Evolutionary conservation across 2,113 vertebrate genomes (phyloP).

Genomic region (Mustela nigripes): DNA sequence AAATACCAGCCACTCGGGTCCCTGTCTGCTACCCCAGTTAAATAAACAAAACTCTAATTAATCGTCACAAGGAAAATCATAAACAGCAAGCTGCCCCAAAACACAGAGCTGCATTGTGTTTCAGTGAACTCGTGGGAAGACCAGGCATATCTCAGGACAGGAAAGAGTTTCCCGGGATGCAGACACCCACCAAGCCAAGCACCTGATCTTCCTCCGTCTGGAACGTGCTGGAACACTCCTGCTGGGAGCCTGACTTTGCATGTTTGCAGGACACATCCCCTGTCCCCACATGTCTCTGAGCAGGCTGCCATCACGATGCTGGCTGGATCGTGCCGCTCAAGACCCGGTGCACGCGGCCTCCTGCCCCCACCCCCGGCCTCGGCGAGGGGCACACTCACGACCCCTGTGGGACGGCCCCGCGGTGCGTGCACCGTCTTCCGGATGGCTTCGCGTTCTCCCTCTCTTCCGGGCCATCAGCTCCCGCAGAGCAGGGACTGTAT

Average conservation of each 20-base stretch:
- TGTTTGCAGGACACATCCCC: accelerated
- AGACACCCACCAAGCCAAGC: accelerated
- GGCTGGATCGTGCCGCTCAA: accelerated
- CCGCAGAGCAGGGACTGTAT: background rate
- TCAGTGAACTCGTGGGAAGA: background rate
- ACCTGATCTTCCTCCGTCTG: accelerated
- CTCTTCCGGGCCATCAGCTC: background rate
- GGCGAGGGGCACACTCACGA: background rate
- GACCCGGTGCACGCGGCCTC: background rate
- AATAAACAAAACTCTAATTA: background rate
- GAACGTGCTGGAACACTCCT: accelerated
- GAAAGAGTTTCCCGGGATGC: background rate
- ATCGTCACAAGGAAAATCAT: accelerated
- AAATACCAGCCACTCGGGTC: accelerated
- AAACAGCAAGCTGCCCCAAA: background rate
- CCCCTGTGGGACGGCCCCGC: background rate
- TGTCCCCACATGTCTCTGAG: accelerated
- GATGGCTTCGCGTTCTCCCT: background rate
- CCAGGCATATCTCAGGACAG: background rate
- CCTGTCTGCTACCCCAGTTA: accelerated
- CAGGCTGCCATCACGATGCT: accelerated
- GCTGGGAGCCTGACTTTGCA: background rate
- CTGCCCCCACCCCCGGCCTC: too few species aligned
- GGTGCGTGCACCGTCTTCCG: accelerated
- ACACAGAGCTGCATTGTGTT: accelerated